These are phyloP conservation scores for Stenodema calcarata DNA, from an alignment of 2,888 invertebrate species.

Conservation along the genomic window DNA sequence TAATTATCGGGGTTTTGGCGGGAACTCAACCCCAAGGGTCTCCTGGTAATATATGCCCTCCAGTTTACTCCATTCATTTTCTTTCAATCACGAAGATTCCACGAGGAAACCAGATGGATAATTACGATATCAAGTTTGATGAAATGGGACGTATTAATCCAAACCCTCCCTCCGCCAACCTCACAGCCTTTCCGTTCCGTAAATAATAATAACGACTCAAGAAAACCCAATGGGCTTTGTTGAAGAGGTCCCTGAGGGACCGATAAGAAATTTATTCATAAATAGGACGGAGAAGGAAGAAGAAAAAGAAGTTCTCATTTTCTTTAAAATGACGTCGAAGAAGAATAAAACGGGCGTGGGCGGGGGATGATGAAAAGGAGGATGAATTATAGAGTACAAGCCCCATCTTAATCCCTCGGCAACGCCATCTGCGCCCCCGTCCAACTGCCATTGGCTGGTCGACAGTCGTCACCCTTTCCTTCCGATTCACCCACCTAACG, in stretches of 20 bases:
- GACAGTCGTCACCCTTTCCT: background rate
- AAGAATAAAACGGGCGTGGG: background rate
- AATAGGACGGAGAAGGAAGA: constrained; percentile 5
- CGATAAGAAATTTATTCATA: constrained; percentile 43
- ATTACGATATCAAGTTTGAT: background rate
- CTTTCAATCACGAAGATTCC: background rate
- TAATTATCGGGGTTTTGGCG: too few species aligned
- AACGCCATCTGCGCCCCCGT: constrained; percentile 22
- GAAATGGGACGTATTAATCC: constrained; percentile 16
- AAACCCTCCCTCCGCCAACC: background rate
- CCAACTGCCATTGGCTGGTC: background rate
- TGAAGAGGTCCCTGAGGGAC: constrained; percentile 17
- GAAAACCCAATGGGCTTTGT: constrained; percentile 32
- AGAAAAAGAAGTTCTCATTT: constrained; percentile 34
- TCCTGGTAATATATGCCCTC: background rate
- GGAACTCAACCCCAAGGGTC: too few species aligned
- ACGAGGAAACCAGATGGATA: background rate
- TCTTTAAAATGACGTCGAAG: constrained; percentile 33
- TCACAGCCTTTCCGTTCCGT: background rate
- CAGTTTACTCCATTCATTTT: background rate
- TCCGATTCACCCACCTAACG: background rate
- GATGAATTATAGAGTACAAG: constrained; percentile 39
- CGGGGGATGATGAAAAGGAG: constrained; percentile 28
- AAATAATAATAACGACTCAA: constrained; percentile 11
- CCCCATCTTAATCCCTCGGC: constrained; percentile 30